Evolutionary conservation across 2,113 vertebrate genomes (phyloP).

Genomic region (Otis tarda): DNA sequence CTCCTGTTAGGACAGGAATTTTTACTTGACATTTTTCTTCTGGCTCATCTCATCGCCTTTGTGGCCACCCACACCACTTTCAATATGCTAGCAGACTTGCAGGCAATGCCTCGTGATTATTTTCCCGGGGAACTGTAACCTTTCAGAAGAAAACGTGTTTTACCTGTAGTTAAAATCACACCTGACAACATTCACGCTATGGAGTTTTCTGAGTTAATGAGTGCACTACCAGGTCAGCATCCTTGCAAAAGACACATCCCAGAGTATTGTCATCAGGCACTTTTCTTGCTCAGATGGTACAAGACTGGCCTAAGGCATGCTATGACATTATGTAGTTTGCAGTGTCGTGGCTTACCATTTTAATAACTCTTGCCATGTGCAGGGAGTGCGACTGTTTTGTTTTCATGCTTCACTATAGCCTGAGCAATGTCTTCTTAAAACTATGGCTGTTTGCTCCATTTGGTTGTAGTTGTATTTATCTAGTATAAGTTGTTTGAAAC

Average conservation of each 20-base stretch:
- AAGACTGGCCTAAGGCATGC: background rate
- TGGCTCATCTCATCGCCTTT: no score
- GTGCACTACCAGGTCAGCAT: background rate
- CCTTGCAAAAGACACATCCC: background rate
- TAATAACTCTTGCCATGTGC: background rate
- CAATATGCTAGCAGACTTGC: background rate
- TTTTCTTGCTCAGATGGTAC: background rate
- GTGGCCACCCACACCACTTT: background rate
- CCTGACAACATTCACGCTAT: background rate
- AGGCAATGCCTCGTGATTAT: background rate
- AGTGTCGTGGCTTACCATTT: background rate
- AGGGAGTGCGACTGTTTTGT: background rate
- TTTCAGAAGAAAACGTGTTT: background rate
- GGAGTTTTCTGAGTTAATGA: background rate
- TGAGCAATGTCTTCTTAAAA: background rate
- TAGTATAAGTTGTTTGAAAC: background rate
- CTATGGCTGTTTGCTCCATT: background rate
- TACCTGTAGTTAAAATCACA: background rate
- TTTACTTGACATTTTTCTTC: no score
- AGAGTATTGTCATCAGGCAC: background rate
- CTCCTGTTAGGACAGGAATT: background rate
- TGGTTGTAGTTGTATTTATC: background rate
- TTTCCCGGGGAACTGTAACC: background rate
- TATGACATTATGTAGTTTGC: background rate
- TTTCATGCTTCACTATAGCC: background rate